phyloP scores from a whole-genome alignment of 1,140 invertebrate genomes.

The Halyomorpha halys region DNA sequence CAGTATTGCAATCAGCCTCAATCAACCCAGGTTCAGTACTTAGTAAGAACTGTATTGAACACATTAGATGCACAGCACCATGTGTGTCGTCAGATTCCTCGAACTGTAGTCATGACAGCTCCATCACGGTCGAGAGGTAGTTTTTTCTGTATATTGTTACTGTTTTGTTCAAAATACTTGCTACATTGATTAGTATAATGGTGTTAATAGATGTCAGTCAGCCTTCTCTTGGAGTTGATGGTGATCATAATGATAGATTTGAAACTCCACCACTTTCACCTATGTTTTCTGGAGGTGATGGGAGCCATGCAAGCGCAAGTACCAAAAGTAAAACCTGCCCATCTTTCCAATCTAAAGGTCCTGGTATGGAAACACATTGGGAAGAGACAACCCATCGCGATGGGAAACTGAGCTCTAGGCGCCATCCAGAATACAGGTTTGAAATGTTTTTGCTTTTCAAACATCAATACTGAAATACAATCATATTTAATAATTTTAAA shows the following conservation, averaged over 20 bases:
- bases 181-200: neutral
- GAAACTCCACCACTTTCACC: conserved; percentile 43
- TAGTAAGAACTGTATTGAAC: conserved; percentile 87
- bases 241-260: conserved; percentile 40
- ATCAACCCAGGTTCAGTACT: conserved; percentile 63
- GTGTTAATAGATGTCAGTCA: conserved; percentile 54
- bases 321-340: conserved; percentile 37
- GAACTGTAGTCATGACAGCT: conserved; percentile 58
- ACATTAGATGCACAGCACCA: conserved; percentile 86
- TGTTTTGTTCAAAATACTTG: neutral
- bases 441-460: no score
- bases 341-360: conserved; percentile 35
- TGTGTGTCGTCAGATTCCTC: conserved; percentile 67
- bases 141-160: conserved; percentile 1
- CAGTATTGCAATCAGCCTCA: conserved; percentile 76
- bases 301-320: conserved; percentile 34
- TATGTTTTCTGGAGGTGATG: conserved; percentile 37
- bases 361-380: conserved; percentile 57
- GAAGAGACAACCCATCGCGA: conserved; percentile 43
- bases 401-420: conserved; percentile 31
- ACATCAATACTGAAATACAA: neutral
- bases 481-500: neutral
- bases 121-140: conserved; percentile 59
- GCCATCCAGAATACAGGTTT: conserved; percentile 24
- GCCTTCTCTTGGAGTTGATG: conserved; percentile 55